Conservation (phyloP, 92 coral and sea anemone genomes). For the Epizoanthus fatuus region DNA sequence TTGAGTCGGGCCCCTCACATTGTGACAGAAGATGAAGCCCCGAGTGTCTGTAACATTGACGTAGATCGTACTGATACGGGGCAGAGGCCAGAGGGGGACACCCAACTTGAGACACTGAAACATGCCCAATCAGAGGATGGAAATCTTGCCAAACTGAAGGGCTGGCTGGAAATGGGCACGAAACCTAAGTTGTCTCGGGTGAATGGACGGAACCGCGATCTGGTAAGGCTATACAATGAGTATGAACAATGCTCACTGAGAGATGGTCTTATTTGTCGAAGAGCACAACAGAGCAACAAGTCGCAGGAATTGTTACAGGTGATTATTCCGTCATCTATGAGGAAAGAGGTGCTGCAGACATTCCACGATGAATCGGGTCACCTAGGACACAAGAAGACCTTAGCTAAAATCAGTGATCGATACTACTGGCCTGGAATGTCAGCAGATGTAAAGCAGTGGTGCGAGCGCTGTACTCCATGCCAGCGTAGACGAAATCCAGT, state of each 20-base stretch:
- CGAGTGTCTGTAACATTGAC: background rate
- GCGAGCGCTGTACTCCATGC: background rate
- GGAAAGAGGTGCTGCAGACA: background rate
- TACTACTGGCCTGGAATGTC: conserved; percentile 37
- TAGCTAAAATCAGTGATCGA: background rate
- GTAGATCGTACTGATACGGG: background rate
- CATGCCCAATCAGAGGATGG: conserved; percentile 2
- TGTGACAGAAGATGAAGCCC: background rate
- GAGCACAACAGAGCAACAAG: conserved; percentile 12
- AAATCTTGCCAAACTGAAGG: background rate
- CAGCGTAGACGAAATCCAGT: conserved; percentile 32
- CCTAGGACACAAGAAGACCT: conserved; percentile 26
- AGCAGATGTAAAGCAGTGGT: conserved; percentile 23
- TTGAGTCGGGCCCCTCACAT: background rate
- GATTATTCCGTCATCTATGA: background rate
- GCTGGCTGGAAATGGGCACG: background rate
- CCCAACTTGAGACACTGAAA: background rate
- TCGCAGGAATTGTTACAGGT: background rate
- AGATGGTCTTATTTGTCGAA: background rate
- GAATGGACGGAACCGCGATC: background rate
- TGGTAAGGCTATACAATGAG: background rate
- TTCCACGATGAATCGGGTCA: conserved; percentile 33
- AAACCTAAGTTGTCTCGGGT: background rate
- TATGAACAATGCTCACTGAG: background rate
- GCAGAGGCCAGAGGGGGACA: background rate